phyloP scores from a whole-genome alignment of 2,113 vertebrate genomes.

The Andinoacara biseriatus region DNA sequence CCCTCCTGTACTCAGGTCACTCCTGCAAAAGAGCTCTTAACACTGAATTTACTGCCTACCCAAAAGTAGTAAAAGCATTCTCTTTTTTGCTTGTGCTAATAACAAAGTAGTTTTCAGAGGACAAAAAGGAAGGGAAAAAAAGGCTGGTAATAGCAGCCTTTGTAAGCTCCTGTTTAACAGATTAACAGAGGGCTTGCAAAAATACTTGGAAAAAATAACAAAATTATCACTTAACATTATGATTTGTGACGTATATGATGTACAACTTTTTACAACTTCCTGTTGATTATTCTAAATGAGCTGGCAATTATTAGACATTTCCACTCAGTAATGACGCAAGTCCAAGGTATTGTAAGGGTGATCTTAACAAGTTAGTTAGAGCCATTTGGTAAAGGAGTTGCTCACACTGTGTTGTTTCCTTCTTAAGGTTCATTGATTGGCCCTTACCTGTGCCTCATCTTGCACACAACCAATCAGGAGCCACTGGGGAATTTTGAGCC shows the following conservation, averaged over 20 bases:
- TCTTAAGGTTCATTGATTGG: conserved; percentile 61
- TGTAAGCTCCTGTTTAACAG: neutral
- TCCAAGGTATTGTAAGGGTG: conserved; percentile 63
- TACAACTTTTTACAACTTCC: conserved; percentile 32
- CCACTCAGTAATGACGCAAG: conserved; percentile 71
- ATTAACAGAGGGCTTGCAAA: neutral
- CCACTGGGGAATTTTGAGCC: conserved; percentile 64
- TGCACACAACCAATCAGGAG: conserved; percentile 63
- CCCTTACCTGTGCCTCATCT: conserved; percentile 73
- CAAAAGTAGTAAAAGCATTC: neutral
- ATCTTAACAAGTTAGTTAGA: conserved; percentile 68
- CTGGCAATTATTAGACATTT: conserved; percentile 70
- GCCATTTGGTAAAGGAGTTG: conserved; percentile 64
- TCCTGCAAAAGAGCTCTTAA: neutral
- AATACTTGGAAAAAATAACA: neutral
- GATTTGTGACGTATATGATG: conserved; percentile 19
- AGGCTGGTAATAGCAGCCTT: neutral
- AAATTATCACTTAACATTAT: conserved; percentile 1
- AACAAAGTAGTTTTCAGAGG: neutral
- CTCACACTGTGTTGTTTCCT: conserved; percentile 64
- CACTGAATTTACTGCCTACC: neutral
- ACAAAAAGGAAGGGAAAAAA: neutral
- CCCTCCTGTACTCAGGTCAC: neutral
- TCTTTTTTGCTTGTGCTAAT: neutral
- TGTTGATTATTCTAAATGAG: conserved; percentile 52